Percentiles rank a stretch among this genome's conserved stretches.
Conservation (phyloP, 2,113 vertebrate genomes). For the Calyptommatus sinebrachiatus region DNA sequence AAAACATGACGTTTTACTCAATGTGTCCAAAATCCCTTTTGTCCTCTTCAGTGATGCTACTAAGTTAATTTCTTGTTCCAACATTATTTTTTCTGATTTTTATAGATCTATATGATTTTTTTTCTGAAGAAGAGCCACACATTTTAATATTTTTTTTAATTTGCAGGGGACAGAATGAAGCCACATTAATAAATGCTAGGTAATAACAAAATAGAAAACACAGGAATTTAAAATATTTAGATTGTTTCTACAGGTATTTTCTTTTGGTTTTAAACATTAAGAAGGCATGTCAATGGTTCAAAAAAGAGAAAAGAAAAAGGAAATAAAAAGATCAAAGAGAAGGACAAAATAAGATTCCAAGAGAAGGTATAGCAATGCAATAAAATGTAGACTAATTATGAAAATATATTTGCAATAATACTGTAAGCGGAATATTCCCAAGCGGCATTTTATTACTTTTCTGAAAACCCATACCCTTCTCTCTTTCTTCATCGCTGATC, state of each 20-base stretch:
- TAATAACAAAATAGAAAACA: neutral
- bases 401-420: too few species aligned
- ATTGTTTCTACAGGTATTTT: neutral
- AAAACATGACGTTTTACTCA: neutral
- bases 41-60: neutral
- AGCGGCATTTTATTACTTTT: neutral
- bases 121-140: neutral
- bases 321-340: too few species aligned
- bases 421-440: neutral
- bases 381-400: too few species aligned
- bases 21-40: neutral
- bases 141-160: neutral
- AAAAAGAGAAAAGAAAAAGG: neutral
- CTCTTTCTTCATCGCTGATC: constrained; percentile 89
- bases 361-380: too few species aligned
- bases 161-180: neutral
- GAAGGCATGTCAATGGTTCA: neutral
- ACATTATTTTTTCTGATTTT: neutral
- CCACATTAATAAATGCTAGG: neutral
- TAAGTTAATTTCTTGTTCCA: neutral
- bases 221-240: neutral
- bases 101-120: too few species aligned
- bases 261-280: neutral
- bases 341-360: too few species aligned
- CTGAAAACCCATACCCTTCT: constrained; percentile 65